A percentile compares a stretch with the other conserved stretches of the same genome.
These are phyloP conservation scores for Adelosebastes latens DNA, from an alignment of 2,797 vertebrate species.

Conservation along the genomic window DNA sequence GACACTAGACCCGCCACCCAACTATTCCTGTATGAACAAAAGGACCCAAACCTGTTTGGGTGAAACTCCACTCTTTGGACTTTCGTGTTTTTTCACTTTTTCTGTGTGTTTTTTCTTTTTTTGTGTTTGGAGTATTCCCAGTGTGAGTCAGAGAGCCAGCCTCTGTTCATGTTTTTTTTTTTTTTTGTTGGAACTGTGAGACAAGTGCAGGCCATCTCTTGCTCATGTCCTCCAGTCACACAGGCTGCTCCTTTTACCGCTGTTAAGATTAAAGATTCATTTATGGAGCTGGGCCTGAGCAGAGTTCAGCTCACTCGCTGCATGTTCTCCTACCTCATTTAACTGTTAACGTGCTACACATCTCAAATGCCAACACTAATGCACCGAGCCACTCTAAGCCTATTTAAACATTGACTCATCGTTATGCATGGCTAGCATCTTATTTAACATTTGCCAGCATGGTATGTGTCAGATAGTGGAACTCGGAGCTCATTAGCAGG, in stretches of 20 bases:
- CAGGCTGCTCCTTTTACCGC: constrained; percentile 50
- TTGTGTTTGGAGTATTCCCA: neutral
- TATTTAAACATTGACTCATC: constrained; percentile 62
- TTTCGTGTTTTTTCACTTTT: neutral
- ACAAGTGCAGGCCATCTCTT: constrained; percentile 35
- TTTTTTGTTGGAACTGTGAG: constrained; percentile 14
- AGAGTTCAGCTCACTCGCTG: constrained; percentile 56
- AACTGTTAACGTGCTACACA: constrained; percentile 44
- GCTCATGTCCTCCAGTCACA: constrained; percentile 16
- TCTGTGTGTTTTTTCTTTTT: neutral
- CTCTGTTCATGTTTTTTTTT: neutral
- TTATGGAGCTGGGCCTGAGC: constrained; percentile 42
- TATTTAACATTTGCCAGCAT: constrained; percentile 59
- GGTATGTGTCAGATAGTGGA: constrained; percentile 45
- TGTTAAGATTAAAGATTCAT: constrained; percentile 71
- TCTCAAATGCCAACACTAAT: constrained; percentile 40
- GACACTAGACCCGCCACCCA: constrained; percentile 56
- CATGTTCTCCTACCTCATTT: constrained; percentile 20
- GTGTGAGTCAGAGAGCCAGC: neutral
- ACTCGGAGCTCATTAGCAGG: constrained; percentile 61
- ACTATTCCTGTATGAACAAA: constrained; percentile 21
- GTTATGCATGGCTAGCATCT: constrained; percentile 42
- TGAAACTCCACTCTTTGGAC: constrained; percentile 47
- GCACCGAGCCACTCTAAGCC: constrained; percentile 28
- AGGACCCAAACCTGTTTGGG: constrained; percentile 67